Conservation (phyloP, 37 sponge, comb jelly and placozoan species). For the Chondrosia reniformis region DNA sequence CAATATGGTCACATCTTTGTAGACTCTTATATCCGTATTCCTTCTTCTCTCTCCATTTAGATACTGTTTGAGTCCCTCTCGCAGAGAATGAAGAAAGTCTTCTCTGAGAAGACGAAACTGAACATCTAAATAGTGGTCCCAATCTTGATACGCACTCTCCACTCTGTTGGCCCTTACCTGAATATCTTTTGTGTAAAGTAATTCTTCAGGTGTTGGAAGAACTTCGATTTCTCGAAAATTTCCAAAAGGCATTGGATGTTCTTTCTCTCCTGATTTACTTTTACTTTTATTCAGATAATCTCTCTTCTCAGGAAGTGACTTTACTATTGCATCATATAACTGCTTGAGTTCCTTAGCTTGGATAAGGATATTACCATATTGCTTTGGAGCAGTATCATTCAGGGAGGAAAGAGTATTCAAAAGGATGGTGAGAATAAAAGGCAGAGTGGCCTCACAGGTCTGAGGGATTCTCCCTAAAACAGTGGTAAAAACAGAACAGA, state of each 20-base stretch:
- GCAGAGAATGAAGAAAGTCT: slow-evolving; percentile 79
- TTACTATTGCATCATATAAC: neutral
- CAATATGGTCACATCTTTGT: slow-evolving; percentile 40
- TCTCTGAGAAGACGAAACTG: slow-evolving; percentile 84
- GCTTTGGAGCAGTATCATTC: neutral
- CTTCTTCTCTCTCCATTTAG: neutral
- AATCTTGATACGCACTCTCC: slow-evolving; percentile 44
- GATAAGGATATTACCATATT: neutral
- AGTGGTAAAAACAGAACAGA: neutral
- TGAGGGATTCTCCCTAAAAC: slow-evolving; percentile 11
- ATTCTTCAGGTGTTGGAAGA: slow-evolving; percentile 35
- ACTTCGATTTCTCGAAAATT: slow-evolving; percentile 14
- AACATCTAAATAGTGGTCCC: slow-evolving; percentile 73
- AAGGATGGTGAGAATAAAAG: neutral
- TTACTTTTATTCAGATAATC: neutral
- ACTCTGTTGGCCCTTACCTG: slow-evolving; percentile 40
- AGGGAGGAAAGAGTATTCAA: neutral
- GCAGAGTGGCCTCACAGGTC: neutral
- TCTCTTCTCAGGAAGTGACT: neutral
- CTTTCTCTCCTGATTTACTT: neutral
- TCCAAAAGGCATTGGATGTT: slow-evolving; percentile 11
- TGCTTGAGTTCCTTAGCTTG: neutral
- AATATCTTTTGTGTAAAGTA: neutral
- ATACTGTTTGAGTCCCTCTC: slow-evolving; percentile 49
- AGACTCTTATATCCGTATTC: slow-evolving; percentile 40